phyloP scores from a whole-genome alignment of 2,888 invertebrate genomes.

The Crepidodera aurea region DNA sequence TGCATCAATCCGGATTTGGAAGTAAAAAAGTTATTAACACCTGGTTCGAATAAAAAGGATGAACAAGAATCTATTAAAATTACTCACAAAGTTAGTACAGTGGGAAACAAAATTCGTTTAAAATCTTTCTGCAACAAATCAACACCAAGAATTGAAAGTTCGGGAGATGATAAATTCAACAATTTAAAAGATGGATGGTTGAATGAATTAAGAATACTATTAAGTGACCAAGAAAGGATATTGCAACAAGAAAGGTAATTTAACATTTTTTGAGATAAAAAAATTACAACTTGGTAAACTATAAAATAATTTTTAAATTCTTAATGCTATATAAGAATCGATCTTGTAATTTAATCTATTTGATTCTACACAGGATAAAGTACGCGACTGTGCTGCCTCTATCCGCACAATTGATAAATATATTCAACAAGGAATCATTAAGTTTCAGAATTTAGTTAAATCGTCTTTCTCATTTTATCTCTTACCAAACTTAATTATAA shows the following conservation, averaged over 20 bases:
- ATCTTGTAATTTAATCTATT: too few relatives aligned
- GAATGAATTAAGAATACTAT: conserved; percentile 66
- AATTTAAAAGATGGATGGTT: conserved; percentile 64
- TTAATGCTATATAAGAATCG: too few relatives aligned
- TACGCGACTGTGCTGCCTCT: too few relatives aligned
- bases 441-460: too few relatives aligned
- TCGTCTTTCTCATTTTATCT: too few relatives aligned
- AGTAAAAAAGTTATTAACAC: conserved; percentile 41
- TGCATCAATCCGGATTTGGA: conserved; percentile 37
- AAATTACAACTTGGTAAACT: too few relatives aligned
- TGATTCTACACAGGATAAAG: too few relatives aligned
- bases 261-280: conserved; percentile 3
- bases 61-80: conserved; percentile 45
- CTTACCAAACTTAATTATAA: too few relatives aligned
- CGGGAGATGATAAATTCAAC: conserved; percentile 55
- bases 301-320: too few relatives aligned
- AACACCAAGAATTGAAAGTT: conserved; percentile 24
- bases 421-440: too few relatives aligned
- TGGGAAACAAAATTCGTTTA: conserved; percentile 58
- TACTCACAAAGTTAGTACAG: conserved; percentile 51
- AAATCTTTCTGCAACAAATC: conserved; percentile 60
- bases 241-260: conserved; percentile 70
- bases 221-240: conserved; percentile 65
- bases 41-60: conserved; percentile 16
- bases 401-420: too few relatives aligned